Evolutionary conservation across 2,888 invertebrate species (phyloP).

Genomic region (Chrysolina americana): DNA sequence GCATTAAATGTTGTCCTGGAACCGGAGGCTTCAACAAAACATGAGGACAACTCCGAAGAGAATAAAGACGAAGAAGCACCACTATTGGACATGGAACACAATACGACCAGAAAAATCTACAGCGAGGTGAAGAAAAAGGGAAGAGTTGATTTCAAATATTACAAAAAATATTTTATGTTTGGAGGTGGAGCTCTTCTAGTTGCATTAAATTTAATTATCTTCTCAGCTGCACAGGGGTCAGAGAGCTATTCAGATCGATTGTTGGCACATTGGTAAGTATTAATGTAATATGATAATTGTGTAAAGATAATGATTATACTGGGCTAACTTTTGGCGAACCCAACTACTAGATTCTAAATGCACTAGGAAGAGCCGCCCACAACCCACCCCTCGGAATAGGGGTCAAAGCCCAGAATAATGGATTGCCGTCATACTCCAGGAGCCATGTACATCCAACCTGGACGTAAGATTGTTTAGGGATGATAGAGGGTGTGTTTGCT

Average conservation of each 20-base stretch:
- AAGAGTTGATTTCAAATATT: conserved; percentile 58
- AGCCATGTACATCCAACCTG: too few relatives aligned
- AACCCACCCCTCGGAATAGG: too few relatives aligned
- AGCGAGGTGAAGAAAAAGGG: conserved; percentile 60
- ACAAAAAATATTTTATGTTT: conserved; percentile 59
- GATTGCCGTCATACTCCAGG: too few relatives aligned
- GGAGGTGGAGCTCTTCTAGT: conserved; percentile 59
- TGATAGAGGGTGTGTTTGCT: too few relatives aligned
- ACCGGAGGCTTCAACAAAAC: not conserved
- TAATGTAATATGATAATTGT: not conserved
- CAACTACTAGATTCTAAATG: too few relatives aligned
- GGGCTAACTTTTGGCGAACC: too few relatives aligned
- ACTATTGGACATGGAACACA: conserved; percentile 44
- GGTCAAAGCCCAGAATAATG: too few relatives aligned
- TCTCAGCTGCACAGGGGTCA: conserved; percentile 55
- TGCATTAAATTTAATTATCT: conserved; percentile 54
- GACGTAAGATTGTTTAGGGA: too few relatives aligned
- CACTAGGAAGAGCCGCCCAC: too few relatives aligned
- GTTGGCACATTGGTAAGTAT: conserved; percentile 58
- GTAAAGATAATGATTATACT: too few relatives aligned
- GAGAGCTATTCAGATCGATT: conserved; percentile 58
- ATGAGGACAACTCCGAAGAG: conserved; percentile 34
- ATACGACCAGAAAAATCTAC: conserved; percentile 52
- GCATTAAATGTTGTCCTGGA: conserved; percentile 15
- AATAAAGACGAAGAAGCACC: conserved; percentile 42